These are phyloP conservation scores for Anodontia alba DNA, from an alignment of 2,888 invertebrate genomes.

Conservation along the genomic window DNA sequence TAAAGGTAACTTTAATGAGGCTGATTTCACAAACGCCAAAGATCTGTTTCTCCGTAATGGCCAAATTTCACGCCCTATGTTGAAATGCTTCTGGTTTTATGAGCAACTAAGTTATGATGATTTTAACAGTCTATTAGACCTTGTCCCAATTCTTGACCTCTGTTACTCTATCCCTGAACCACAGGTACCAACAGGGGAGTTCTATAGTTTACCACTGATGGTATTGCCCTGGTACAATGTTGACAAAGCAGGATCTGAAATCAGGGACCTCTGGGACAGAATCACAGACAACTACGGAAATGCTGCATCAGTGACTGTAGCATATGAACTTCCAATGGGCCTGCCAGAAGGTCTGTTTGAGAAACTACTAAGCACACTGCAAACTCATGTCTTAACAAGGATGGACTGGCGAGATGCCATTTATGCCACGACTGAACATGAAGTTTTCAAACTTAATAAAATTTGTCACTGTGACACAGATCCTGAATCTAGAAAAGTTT, in stretches of 20 bases:
- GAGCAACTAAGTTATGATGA: slow-evolving; percentile 71
- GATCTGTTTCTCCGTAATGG: slow-evolving; percentile 76
- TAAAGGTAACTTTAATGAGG: slow-evolving; percentile 76
- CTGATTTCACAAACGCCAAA: slow-evolving; percentile 75
- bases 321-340: slow-evolving; percentile 68
- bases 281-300: slow-evolving; percentile 45
- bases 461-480: slow-evolving; percentile 21
- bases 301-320: slow-evolving; percentile 58
- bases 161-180: slow-evolving; percentile 82
- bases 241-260: slow-evolving; percentile 62
- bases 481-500: slow-evolving; percentile 36
- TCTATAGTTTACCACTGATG: slow-evolving; percentile 73
- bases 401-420: slow-evolving; percentile 80
- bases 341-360: slow-evolving; percentile 77
- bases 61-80: slow-evolving; percentile 80
- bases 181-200: slow-evolving; percentile 67
- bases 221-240: slow-evolving; percentile 81
- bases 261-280: slow-evolving; percentile 71
- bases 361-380: slow-evolving; percentile 68
- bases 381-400: slow-evolving; percentile 72
- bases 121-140: slow-evolving; percentile 74
- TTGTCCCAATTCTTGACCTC: slow-evolving; percentile 79
- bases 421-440: slow-evolving; percentile 70
- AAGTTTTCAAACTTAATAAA: slow-evolving; percentile 65
- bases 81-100: slow-evolving; percentile 82